phyloP scores from a whole-genome alignment of 2,888 invertebrate species.

The Anticlea derivata region DNA sequence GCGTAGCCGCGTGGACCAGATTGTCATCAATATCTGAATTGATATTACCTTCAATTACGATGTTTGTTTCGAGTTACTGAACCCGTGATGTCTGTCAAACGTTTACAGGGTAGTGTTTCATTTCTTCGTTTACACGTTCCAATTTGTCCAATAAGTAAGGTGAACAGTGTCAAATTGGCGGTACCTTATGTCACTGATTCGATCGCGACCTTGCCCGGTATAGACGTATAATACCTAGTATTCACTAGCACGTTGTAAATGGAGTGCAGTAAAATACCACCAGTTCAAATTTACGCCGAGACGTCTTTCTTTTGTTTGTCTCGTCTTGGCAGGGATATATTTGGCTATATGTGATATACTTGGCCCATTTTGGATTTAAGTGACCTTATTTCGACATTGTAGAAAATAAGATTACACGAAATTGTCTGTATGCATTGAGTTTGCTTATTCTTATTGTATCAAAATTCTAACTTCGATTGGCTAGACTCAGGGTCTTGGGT shows the following conservation, averaged over 20 bases:
- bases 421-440: constrained; percentile 4
- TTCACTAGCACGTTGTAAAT: too few species aligned
- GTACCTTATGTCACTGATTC: constrained; percentile 58
- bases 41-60: constrained; percentile 70
- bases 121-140: constrained; percentile 79
- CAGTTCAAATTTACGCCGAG: too few species aligned
- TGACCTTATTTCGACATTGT: constrained; percentile 13
- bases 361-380: constrained; percentile 10
- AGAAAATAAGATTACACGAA: constrained; percentile 13
- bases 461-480: constrained; percentile 49
- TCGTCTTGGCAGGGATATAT: too few species aligned
- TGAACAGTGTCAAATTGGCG: constrained; percentile 74
- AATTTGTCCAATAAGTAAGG: constrained; percentile 76
- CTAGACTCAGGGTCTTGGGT: constrained; percentile 37
- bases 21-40: constrained; percentile 50
- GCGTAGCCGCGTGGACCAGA: too few species aligned
- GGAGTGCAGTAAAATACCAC: constrained; percentile 28
- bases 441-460: constrained; percentile 43
- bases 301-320: too few species aligned
- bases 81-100: constrained; percentile 65
- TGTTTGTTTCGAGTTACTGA: constrained; percentile 58
- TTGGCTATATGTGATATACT: too few species aligned
- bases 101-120: constrained; percentile 67
- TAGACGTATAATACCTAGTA: constrained; percentile 35
- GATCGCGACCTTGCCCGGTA: constrained; percentile 61